Base-by-base conservation (phyloP, 2,888 invertebrate species). In the Aelia acuminata region DNA sequence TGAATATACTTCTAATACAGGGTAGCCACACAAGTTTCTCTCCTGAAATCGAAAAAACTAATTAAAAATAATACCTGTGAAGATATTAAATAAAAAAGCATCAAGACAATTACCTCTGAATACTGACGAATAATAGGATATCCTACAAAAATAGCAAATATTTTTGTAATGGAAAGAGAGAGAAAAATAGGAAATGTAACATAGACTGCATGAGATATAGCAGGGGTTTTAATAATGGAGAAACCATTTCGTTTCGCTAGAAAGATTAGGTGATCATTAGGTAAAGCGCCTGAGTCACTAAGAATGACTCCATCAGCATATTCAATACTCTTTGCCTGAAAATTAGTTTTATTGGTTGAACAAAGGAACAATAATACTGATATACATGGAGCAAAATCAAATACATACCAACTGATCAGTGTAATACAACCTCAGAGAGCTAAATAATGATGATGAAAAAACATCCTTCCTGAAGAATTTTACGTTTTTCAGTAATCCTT, bases 1-100 rank as follows among this genome's bases (percentile, higher is more conserved):
- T 18, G 89, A 89, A 84, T 90, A 90, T 7, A 90, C 85, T 85
- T 90, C 90, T 47, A 90, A 80, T 18, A 90, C 89, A 22, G 90
- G 90, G 57, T 90, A 90, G 4, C 90, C 90, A 87, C 90, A 90
- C 48, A 90, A 86, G 57, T 86, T 89, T 75, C 89, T 87, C 47
- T 89, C 89, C 90, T 90, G 88, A 8, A 90, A 89, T 20, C 26
- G 47, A 63, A 48, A 31, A 84, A 47, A 84, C 26, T 84, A 22
- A 3, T n/a, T 84, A 47, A n/a, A 84, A 11, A 26, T 11, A 47
- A 31, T 18, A 43, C 22, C n/a, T 43, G 13, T 4, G 18, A 75
- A 20, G 1, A 3, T 22, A 47, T 80, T n/a, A 10, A 26, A 84
- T n/a, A 48, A 88, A 15, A n/a, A 43, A 4, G 43, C 10, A 7